Conservation (phyloP, 2,113 vertebrate species). For the Gallinago jamesoni region DNA sequence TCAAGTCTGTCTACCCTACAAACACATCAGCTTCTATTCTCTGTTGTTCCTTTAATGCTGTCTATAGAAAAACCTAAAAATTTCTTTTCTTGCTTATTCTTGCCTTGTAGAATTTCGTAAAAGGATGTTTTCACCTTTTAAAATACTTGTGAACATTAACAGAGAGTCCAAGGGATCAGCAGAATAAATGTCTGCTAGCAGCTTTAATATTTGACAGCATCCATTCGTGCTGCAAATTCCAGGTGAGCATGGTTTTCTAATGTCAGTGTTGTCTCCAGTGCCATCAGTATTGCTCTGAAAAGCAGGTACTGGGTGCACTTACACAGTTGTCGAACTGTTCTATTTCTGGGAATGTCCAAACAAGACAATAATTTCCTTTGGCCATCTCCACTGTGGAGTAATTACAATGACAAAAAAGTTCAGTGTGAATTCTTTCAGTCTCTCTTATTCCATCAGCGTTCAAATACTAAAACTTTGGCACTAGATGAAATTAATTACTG, state of each 20-base stretch:
- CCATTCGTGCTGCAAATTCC: not conserved
- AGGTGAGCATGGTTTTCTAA: not conserved
- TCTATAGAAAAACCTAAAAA: not conserved
- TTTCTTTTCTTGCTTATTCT: not conserved
- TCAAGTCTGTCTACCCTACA: not conserved
- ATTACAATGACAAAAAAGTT: not conserved
- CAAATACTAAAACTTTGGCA: not conserved
- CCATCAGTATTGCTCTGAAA: not conserved
- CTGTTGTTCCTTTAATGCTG: not conserved
- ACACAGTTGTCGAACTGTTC: not conserved
- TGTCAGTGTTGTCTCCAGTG: not conserved
- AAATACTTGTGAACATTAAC: not conserved
- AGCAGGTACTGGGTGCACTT: no score
- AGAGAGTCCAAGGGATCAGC: not conserved
- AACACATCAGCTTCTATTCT: not conserved
- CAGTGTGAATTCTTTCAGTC: not conserved
- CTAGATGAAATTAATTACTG: not conserved
- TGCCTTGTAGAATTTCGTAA: not conserved
- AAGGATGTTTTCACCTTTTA: not conserved
- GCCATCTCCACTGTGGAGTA: accelerated
- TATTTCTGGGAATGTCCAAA: not conserved
- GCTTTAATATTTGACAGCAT: not conserved
- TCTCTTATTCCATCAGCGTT: not conserved
- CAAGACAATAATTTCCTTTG: not conserved
- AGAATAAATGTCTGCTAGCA: not conserved